Evolutionary conservation across 2,113 vertebrate species (phyloP).

Genomic region (Sisor rabdophorus): DNA sequence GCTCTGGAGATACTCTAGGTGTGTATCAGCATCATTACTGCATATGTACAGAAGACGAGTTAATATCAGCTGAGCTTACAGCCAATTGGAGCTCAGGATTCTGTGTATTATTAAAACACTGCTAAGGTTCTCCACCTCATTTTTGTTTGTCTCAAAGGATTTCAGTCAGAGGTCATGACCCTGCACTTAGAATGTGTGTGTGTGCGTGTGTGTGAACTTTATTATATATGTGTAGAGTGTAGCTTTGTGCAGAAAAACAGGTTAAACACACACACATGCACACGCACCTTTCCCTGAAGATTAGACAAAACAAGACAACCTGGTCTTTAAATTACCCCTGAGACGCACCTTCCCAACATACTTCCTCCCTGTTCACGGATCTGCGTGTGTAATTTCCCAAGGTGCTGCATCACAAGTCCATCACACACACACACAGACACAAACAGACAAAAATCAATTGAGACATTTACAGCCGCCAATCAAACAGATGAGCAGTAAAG

Average conservation of each 20-base stretch:
- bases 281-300: constrained; percentile 60
- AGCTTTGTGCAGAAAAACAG: neutral
- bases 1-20: no score
- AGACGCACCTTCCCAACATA: constrained; percentile 11
- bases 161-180: constrained; percentile 1
- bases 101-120: neutral
- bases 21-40: neutral
- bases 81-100: neutral
- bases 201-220: constrained; percentile 20
- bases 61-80: neutral
- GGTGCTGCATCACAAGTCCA: no score
- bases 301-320: constrained; percentile 52
- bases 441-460: constrained; percentile 9
- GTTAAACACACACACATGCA: neutral
- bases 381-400: constrained; percentile 68
- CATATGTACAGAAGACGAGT: neutral
- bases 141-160: constrained; percentile 1
- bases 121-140: neutral
- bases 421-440: neutral
- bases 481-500: constrained; percentile 21
- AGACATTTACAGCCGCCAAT: constrained; percentile 30
- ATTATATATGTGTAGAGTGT: neutral
- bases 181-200: constrained; percentile 8
- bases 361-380: constrained; percentile 55
- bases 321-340: constrained; percentile 59